A percentile compares a stretch with the other conserved stretches of the same genome.
Conservation (phyloP, 2,888 invertebrate species). For the Volucella inflata region DNA sequence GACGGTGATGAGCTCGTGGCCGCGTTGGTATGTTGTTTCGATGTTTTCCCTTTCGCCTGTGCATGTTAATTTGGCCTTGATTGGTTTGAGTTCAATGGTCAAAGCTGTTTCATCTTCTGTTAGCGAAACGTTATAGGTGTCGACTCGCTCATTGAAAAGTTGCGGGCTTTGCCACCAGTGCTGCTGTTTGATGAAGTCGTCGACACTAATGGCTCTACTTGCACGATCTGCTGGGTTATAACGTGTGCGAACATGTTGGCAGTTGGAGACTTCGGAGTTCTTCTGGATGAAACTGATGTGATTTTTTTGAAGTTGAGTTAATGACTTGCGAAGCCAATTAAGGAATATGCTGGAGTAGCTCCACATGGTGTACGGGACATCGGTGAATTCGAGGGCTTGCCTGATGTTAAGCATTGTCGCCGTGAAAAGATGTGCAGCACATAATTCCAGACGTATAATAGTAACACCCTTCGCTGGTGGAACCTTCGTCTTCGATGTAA, state of each 20-base stretch:
- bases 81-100: constrained; percentile 24
- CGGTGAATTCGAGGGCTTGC: background rate
- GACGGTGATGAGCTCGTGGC: background rate
- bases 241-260: constrained; percentile 25
- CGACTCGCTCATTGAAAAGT: background rate
- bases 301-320: no score
- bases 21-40: no score
- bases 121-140: background rate
- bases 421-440: background rate
- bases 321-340: no score
- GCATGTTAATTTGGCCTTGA: constrained; percentile 15
- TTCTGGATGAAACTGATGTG: no score
- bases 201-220: no score
- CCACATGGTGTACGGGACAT: background rate
- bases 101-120: constrained; percentile 8
- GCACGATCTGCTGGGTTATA: no score
- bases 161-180: constrained; percentile 33
- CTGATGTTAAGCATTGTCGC: background rate
- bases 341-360: background rate
- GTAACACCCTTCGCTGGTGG: constrained; percentile 21
- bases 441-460: background rate
- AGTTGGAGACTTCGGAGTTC: background rate
- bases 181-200: constrained; percentile 2
- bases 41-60: no score
- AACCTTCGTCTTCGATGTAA: constrained; percentile 44